Conservation (phyloP, 2,888 invertebrate species). For the Drosophila fulvimacula region DNA sequence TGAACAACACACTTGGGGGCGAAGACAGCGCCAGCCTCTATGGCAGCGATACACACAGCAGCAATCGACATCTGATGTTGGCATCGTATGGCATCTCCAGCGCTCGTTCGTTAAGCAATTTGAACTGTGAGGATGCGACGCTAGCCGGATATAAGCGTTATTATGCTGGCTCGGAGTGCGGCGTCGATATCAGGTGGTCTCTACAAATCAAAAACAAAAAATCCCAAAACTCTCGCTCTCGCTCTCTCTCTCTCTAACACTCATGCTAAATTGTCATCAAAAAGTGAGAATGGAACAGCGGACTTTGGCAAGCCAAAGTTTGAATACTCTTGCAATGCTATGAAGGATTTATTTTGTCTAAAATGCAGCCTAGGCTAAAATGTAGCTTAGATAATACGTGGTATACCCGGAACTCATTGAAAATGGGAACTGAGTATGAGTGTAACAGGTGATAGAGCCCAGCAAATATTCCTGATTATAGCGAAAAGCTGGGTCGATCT, state of each 20-base stretch:
- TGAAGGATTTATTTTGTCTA: too few relatives aligned
- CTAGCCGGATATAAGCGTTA: slow-evolving; percentile 47
- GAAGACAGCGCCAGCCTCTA: slow-evolving; percentile 67
- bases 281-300: neutral
- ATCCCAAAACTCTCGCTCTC: slow-evolving; percentile 3
- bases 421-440: too few relatives aligned
- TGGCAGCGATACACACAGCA: slow-evolving; percentile 54
- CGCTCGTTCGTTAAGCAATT: slow-evolving; percentile 66
- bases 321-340: neutral
- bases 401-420: neutral
- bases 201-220: slow-evolving; percentile 17
- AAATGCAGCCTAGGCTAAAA: neutral
- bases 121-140: slow-evolving; percentile 51
- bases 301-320: slow-evolving; percentile 7
- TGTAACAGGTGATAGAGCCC: neutral
- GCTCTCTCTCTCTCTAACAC: slow-evolving; percentile 7
- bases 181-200: slow-evolving; percentile 74
- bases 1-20: slow-evolving; percentile 66
- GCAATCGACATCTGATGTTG: slow-evolving; percentile 44
- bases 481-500: neutral
- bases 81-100: slow-evolving; percentile 47
- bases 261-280: slow-evolving; percentile 5
- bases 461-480: neutral
- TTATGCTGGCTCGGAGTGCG: slow-evolving; percentile 73
- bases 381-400: neutral